Conservation (phyloP, 2,797 vertebrate genomes). For the Myotis pilosus region DNA sequence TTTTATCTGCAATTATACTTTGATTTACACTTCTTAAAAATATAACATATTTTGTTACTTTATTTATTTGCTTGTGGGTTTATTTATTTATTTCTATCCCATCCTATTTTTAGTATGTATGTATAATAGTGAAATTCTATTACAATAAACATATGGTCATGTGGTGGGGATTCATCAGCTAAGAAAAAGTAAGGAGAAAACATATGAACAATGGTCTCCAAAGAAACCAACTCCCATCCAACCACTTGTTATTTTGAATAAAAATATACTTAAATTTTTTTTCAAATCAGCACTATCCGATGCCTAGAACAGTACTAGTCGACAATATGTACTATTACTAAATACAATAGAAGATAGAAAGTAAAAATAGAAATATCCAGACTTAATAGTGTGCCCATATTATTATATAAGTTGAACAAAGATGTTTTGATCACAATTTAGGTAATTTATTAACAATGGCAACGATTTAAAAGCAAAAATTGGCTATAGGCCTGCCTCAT, state of each 20-base stretch:
- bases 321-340: not conserved
- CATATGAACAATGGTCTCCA: not conserved
- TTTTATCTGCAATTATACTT: not conserved
- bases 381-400: constrained; percentile 64
- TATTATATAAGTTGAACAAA: constrained; percentile 70
- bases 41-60: not conserved
- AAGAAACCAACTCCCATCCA: not conserved
- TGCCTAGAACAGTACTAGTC: not conserved
- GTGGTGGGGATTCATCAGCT: not conserved
- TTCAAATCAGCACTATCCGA: not conserved
- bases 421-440: constrained; percentile 70
- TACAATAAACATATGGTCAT: not conserved
- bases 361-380: constrained; percentile 29
- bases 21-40: not conserved
- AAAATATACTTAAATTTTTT: not conserved
- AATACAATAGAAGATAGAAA: not conserved
- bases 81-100: not conserved
- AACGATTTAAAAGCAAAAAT: constrained; percentile 69
- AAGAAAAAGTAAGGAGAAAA: not conserved
- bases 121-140: not conserved
- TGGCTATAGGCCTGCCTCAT: constrained; percentile 63
- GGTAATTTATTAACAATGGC: constrained; percentile 71
- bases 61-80: not conserved
- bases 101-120: not conserved
- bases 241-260: not conserved